Evolutionary conservation across 2,113 vertebrate species (phyloP).

Genomic region (Vulpes lagopus): DNA sequence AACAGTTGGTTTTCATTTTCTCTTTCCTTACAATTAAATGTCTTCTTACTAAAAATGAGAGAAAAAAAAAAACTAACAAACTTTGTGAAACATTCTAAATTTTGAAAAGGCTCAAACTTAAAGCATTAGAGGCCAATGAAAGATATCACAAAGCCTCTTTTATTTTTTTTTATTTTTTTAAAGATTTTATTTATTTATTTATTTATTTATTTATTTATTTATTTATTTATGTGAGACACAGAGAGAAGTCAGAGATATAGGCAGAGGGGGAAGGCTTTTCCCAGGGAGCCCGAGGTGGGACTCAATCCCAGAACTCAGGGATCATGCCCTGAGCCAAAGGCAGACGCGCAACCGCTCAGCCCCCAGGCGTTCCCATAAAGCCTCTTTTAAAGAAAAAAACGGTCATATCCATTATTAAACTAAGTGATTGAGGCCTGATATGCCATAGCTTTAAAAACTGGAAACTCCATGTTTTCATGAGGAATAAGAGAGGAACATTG

Average conservation of each 20-base stretch:
- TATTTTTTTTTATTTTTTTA: not conserved
- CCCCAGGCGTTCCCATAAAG: not conserved
- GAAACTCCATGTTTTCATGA: not conserved
- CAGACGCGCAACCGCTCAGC: too few species aligned
- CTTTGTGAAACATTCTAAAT: not conserved
- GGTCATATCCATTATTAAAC: slow-evolving; percentile 25
- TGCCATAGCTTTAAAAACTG: not conserved
- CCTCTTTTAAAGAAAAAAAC: not conserved
- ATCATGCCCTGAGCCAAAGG: too few species aligned
- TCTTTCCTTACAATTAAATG: slow-evolving; percentile 52
- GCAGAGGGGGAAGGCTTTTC: too few species aligned
- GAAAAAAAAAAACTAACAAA: not conserved
- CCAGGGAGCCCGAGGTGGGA: too few species aligned
- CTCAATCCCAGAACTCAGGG: too few species aligned
- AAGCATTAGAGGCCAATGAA: not conserved
- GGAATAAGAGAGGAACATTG: not conserved
- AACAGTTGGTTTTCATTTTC: slow-evolving; percentile 19
- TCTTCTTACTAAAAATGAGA: not conserved
- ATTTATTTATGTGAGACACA: too few species aligned
- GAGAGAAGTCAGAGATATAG: too few species aligned
- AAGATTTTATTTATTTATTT: too few species aligned
- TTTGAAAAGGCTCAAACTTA: slow-evolving; percentile 37
- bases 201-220: not conserved
- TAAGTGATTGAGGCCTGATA: not conserved
- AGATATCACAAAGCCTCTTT: not conserved